phyloP scores from a whole-genome alignment of 2,797 vertebrate genomes.

The Alca torda region DNA sequence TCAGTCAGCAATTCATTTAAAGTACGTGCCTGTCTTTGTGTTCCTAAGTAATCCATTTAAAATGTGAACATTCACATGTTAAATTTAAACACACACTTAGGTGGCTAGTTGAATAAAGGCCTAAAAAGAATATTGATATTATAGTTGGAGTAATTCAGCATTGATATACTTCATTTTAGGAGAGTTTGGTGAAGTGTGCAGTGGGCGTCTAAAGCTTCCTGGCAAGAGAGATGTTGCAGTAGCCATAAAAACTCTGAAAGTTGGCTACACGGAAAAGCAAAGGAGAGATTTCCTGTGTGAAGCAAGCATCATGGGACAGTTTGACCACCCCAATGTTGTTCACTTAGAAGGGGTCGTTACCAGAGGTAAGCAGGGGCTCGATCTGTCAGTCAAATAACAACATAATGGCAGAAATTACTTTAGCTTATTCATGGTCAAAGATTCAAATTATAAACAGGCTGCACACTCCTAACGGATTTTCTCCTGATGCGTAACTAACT shows the following conservation, averaged over 20 bases:
- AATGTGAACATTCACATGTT: background rate
- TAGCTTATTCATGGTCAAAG: background rate
- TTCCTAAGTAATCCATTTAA: background rate
- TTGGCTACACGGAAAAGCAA: constrained; percentile 97
- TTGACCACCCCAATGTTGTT: constrained; percentile 97
- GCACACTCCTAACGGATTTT: constrained; percentile 48
- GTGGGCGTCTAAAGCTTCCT: constrained; percentile 93
- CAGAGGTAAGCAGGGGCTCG: constrained; percentile 80
- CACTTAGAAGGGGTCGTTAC: constrained; percentile 98
- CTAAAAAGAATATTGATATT: background rate
- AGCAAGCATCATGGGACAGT: constrained; percentile 99
- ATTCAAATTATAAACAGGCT: constrained; percentile 36
- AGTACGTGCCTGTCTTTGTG: background rate
- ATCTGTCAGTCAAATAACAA: background rate
- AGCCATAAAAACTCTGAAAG: constrained; percentile 97
- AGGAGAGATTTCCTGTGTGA: constrained; percentile 96
- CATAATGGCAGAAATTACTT: background rate
- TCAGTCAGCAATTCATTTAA: background rate
- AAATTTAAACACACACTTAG: background rate
- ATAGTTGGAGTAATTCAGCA: background rate
- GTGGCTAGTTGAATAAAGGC: background rate
- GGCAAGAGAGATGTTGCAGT: constrained; percentile 93
- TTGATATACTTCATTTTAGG: constrained; percentile 77
- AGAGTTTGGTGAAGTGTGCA: constrained; percentile 98
- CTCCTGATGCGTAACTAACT: constrained; percentile 42